These are phyloP conservation scores for Camponotus fellah DNA, from an alignment of 2,888 invertebrate species.

Conservation along the genomic window DNA sequence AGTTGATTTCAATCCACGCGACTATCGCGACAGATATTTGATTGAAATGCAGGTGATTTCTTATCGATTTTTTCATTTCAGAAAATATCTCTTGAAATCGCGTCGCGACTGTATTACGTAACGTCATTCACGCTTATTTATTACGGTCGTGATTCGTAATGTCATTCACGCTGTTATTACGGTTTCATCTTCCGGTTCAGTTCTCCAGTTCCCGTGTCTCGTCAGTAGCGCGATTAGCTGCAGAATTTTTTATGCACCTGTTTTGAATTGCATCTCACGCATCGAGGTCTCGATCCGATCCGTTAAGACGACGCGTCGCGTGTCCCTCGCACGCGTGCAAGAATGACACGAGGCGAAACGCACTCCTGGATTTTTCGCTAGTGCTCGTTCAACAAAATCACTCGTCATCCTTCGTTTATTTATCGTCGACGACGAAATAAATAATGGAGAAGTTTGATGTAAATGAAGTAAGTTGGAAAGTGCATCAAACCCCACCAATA, in stretches of 20 bases:
- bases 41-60: neutral
- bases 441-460: neutral
- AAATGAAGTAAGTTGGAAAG: neutral
- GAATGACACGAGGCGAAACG: neutral
- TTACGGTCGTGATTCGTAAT: slow-evolving; percentile 10
- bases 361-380: neutral
- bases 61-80: neutral
- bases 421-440: neutral
- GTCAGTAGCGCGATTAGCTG: slow-evolving; percentile 45
- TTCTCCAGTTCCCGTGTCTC: slow-evolving; percentile 54
- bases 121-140: neutral
- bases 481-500: neutral
- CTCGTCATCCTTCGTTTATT: neutral
- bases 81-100: slow-evolving; percentile 29
- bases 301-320: slow-evolving; percentile 63
- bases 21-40: neutral
- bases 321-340: slow-evolving; percentile 47
- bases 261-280: slow-evolving; percentile 64
- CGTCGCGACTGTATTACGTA: slow-evolving; percentile 27
- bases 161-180: neutral
- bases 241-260: slow-evolving; percentile 66
- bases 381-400: neutral
- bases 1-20: neutral
- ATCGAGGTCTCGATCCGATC: slow-evolving; percentile 40
- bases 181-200: slow-evolving; percentile 58